Base-by-base conservation (phyloP, 1,140 invertebrate genomes). In the Cotesia typhae region DNA sequence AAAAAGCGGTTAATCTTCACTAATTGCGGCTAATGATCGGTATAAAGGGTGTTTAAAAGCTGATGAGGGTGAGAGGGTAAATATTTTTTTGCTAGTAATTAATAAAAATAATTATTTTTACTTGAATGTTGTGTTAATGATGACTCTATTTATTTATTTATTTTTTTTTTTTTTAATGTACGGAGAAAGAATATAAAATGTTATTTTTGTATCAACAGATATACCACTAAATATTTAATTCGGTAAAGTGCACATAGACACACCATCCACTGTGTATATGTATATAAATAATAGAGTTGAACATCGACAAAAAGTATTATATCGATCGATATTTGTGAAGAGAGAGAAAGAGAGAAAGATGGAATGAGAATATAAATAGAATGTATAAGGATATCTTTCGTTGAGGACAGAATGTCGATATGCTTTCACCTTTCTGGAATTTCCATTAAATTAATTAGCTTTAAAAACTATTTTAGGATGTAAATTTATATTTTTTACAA, bases 391-490 rank as follows among this genome's bases (percentile, higher is more conserved):
- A 17, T 47, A 47, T 47, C 41, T 47, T 47, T 47, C 41, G 37
- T 4, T 10, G 38, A 38, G 17, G 61, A 64, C 61, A 14, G 61
- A n/a, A 38, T 64, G 61, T 64, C 61, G 61, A 64, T 64, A 14
- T 12, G 17, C 17, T 64, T 64, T 64, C 7, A 38, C 17, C 4
- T 41, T 41, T 38, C 12, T 64, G 3, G 14, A 12, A 64, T 41
- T 41, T n/a, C 12, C 9, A 38, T 64, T 64, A 41, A 20, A 64
- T 38, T 64, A 38, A 41, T n/a, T 9, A 64, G 20, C n/a, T 38
- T n/a, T 10, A n/a, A 41, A 47, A 47, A 47, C 41, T 47, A 47
- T 47, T 47, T 47, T 47, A 47, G 41, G 4, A 41, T 7, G 1
- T 47, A 10, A 47, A 47, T 28, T 28, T 28, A 28, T 10, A 47